These are phyloP conservation scores for Epinephelus moara DNA, from an alignment of 2,113 vertebrate species.

Conservation along the genomic window DNA sequence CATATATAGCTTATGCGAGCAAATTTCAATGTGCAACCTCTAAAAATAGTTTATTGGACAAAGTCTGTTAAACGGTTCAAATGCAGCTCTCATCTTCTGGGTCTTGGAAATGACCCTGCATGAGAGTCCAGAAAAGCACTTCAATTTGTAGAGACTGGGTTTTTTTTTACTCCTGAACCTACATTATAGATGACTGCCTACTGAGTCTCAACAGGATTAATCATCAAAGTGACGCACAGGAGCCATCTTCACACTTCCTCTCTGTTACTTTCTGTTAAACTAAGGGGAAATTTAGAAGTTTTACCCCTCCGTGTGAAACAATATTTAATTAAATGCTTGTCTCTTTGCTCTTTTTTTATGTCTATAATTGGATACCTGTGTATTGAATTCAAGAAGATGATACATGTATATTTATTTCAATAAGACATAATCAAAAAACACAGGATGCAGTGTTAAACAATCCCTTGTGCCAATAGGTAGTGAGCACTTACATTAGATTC, in stretches of 20 bases:
- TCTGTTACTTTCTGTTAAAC: not conserved
- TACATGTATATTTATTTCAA: not conserved
- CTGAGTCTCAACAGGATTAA: not conserved
- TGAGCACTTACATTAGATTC: too few species aligned
- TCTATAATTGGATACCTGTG: not conserved
- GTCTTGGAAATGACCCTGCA: not conserved
- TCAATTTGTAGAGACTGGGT: not conserved
- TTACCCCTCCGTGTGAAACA: not conserved
- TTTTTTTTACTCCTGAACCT: conserved; percentile 24
- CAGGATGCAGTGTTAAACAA: too few species aligned
- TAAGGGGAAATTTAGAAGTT: not conserved
- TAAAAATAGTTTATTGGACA: conserved; percentile 25
- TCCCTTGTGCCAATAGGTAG: too few species aligned
- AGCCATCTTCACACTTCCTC: conserved; percentile 15
- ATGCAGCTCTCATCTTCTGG: not conserved
- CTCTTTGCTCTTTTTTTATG: not conserved
- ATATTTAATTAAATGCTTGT: not conserved
- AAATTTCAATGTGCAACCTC: conserved; percentile 2
- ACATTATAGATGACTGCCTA: conserved; percentile 20
- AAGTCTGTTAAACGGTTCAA: conserved; percentile 18
- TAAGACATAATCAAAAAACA: not conserved
- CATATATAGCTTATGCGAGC: conserved; percentile 1
- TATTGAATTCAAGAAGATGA: not conserved
- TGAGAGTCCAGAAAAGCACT: conserved; percentile 25
- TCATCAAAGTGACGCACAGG: not conserved